Base-by-base conservation (phyloP, 1,140 invertebrate genomes). In the Melanaphis sacchari region DNA sequence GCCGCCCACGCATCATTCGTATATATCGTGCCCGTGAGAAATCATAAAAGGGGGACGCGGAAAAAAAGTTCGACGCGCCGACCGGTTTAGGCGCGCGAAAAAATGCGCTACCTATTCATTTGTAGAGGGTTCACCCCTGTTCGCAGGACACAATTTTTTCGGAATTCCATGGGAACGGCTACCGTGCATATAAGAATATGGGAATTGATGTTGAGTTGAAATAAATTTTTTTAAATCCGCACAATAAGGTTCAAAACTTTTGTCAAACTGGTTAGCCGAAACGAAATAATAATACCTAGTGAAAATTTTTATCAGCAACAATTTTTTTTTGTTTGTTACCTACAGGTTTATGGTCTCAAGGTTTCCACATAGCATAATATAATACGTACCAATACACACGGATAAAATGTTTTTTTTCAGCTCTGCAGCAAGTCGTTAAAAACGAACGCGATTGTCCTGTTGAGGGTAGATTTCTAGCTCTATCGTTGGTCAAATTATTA, bases 141-240 rank as follows among this genome's bases (percentile, higher is more conserved):
- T 81, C 0, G 36, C 36, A 21, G 54, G 41, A 76, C 43, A 22
- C n/a, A 26, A 82, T 92, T 92, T 92, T 92, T 92, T 92, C 91
- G 31, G 43, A 92, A 92, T 82, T 92, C 91, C 91, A 92, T 92
- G 66, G 91, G 76, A 92, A 92, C 43, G 41, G 9, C 43, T 21
- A 22, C 24, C 22, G 8, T 43, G 21, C 22, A 40, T 38, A 49
- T 2, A 15, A 15, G 9, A 46, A 49, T 49, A 54, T 26, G 46
- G 22, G 36, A 59, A 59, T 90, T 31, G 9, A 38, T 15, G 24
- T 54, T 15, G 38, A n/a, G 24, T 40, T 40, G 26, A 38, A 54
- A 54, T 59, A 36, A 0, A 31, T 40, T 59, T 88, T 88, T 88
- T 88, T 88, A 52, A 36, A 88, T 46, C 38, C 21, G 36, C n/a